Evolutionary conservation across 2,113 vertebrate species (phyloP), one percentile per base, ranked within the genome.

Genomic region (Oceanodroma tethys): DNA sequence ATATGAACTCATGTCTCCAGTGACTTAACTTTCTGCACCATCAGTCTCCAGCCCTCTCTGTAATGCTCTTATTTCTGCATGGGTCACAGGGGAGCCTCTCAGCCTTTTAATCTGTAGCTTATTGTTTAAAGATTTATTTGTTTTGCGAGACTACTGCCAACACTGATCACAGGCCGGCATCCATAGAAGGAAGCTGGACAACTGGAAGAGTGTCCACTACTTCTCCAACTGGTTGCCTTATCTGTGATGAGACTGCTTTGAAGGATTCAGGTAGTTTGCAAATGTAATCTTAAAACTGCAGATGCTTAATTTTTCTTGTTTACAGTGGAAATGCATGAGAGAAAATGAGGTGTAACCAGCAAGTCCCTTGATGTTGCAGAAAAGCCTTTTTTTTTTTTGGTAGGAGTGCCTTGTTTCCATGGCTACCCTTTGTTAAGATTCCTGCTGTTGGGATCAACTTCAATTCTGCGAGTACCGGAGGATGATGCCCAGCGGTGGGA

Each of bases 121-220:
- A 80, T 80, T 91, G 58, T 97, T 95, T 91, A 96, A 97, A 97
- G 86, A 94, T 97, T 97, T 88, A 95, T 94, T 95, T 96, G 82
- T 88, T 94, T 92, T 74, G 42, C 7, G 7, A 86, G 82, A 7
- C 72, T 79, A 19, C 42, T 60, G 59, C 72, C 90, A 66, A 25
- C 1, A 5, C 21, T 81, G 82, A 60, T 88, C 38, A 38, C 55
- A 74, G 50, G n/a, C 67, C 7, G 25, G 20, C 47, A 67, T 27
- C n/a, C 21, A 16, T 23, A 48, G 63, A 67, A 90, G n/a, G n/a
- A 66, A 86, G 32, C 50, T 74, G 90, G 65, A n/a, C 83, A 74
- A 74, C 6, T 81, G 72, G 58, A 73, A 43, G n/a, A 42, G 11
- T 8, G 45, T 67, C 82, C 55, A 10, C 36, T 38, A 1, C 40